Percentiles rank a stretch among this genome's conserved stretches.
phyloP scores from a whole-genome alignment of 1,140 invertebrate genomes.

The Bradynema listronoti region DNA sequence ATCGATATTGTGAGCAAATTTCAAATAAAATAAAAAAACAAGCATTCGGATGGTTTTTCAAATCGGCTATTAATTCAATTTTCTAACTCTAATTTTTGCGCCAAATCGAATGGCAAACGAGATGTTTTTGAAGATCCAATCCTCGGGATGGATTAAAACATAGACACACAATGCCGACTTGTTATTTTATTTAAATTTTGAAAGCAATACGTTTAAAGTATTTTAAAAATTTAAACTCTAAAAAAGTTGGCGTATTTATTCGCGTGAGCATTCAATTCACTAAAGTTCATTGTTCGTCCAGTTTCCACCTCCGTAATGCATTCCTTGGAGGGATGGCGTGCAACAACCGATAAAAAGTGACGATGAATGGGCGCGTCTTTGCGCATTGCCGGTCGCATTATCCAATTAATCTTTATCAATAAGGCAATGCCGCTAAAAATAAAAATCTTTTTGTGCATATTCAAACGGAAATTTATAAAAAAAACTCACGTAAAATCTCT shows the following conservation, averaged over 20 bases:
- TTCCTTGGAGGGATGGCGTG: slow-evolving; percentile 27
- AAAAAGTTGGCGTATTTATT: slow-evolving; percentile 43
- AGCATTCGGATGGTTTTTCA: too few species aligned
- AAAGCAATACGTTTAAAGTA: slow-evolving; percentile 21
- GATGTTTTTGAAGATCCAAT: slow-evolving; percentile 50
- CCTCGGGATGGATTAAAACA: too few species aligned
- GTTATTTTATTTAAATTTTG: too few species aligned
- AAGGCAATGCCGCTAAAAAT: slow-evolving; percentile 33
- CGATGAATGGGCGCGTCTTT: slow-evolving; percentile 26
- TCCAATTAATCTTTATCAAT: slow-evolving; percentile 21
- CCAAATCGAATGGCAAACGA: too few species aligned
- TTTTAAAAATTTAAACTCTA: slow-evolving; percentile 14
- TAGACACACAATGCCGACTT: too few species aligned
- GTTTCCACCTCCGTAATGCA: slow-evolving; percentile 41
- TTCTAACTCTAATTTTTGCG: neutral
- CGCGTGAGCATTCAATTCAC: slow-evolving; percentile 32
- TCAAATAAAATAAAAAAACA: slow-evolving; percentile 2
- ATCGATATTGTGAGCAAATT: neutral
- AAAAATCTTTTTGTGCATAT: neutral
- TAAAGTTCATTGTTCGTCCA: slow-evolving; percentile 31
- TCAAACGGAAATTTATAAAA: slow-evolving; percentile 3
- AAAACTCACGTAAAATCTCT: slow-evolving; percentile 21
- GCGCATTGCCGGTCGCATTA: slow-evolving; percentile 19
- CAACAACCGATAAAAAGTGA: slow-evolving; percentile 28
- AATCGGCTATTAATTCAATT: slow-evolving; percentile 12